These are phyloP conservation scores for Passer domesticus DNA, from an alignment of 2,113 vertebrate genomes.

Conservation along the genomic window DNA sequence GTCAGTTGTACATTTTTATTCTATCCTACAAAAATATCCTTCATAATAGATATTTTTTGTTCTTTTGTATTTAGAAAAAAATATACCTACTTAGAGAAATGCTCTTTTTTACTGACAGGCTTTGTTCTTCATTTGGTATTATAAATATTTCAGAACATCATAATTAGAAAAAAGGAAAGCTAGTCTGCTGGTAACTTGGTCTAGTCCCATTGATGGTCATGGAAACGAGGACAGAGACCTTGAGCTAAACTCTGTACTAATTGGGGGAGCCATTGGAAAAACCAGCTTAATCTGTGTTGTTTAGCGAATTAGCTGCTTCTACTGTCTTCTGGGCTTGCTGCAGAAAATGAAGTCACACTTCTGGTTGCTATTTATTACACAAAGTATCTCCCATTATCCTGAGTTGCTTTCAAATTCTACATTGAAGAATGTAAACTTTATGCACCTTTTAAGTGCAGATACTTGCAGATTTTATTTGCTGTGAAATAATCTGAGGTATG, in stretches of 20 bases:
- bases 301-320: constrained; percentile 8
- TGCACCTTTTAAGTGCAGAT: background rate
- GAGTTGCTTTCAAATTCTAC: background rate
- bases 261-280: background rate
- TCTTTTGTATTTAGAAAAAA: background rate
- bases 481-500: background rate
- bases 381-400: background rate
- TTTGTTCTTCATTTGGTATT: background rate
- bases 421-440: background rate
- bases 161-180: background rate
- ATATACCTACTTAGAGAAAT: background rate
- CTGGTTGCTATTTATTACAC: background rate
- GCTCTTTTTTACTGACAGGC: background rate
- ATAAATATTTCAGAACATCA: background rate
- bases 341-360: background rate
- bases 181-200: background rate
- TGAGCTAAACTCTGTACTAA: constrained; percentile 34
- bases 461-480: background rate
- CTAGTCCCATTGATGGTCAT: background rate
- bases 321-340: background rate
- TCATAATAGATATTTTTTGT: background rate
- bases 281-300: background rate
- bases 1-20: background rate
- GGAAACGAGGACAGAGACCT: constrained; percentile 39
- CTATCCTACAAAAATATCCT: background rate